Evolutionary conservation across 1,140 invertebrate species (phyloP), one percentile per base, ranked within the genome.

Genomic region (Microplitis mediator): DNA sequence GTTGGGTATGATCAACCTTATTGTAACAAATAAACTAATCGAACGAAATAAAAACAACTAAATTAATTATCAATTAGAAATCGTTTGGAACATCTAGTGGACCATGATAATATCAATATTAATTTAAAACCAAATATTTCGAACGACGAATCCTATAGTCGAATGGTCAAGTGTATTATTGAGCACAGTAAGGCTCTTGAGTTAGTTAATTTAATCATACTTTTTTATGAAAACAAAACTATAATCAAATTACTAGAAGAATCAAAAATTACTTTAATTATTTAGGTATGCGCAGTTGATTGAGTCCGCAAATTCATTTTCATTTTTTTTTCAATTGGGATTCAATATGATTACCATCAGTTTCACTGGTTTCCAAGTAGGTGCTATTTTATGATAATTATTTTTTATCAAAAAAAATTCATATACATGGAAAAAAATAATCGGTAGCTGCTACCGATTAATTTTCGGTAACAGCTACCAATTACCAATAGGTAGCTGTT

Each of bases 321-420:
- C 78, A 8, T 74, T 76, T 16, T 77, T 79, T 58, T 67, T 80
- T 35, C 78, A 80, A 76, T 11, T 81, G 31, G 75, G 76, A 32
- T 72, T 79, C 11, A 81, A 76, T 58, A 76, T 80, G 76, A 45
- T 81, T 5, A 73, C 77, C 5, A 67, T 81, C 13, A 81, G 77
- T 61, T 81, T 81, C 34, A 79, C 79, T 5, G 76, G 77, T 45
- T 81, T 77, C 4, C 80, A 81, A 75, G 80, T 81, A 32, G 36
- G 72, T 76, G 58, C 9, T 16, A 9, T 45, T 14, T 39, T 1
- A 32, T 73, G n/a, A 52, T 62, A 9, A 14, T 1, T 70, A 63
- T 23, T 60, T 73, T 3, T 62, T 52, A 58, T 36, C 23, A 4
- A 36, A 9, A 45, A 45, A 5, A 45, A 9, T 45, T 39, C 4